Conservation (phyloP, 92 coral and sea anemone genomes). For the Phenganax subtilis region DNA sequence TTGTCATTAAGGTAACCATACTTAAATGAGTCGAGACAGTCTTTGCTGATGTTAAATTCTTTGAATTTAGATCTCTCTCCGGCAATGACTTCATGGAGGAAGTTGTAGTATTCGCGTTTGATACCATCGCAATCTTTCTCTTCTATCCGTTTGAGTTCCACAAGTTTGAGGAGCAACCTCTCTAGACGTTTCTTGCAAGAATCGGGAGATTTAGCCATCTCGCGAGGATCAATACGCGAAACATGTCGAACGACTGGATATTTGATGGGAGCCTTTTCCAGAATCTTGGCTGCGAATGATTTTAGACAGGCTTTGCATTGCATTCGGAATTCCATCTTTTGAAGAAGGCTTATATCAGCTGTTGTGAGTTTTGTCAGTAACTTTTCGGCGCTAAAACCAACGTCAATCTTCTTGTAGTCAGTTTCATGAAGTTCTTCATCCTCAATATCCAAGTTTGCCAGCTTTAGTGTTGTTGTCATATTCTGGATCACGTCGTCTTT, state of each 20-base stretch:
- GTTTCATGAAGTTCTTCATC: neutral
- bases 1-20: slow-evolving; percentile 18
- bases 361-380: slow-evolving; percentile 3
- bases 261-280: slow-evolving; percentile 10
- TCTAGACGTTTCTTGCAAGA: slow-evolving; percentile 29
- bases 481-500: slow-evolving; percentile 42
- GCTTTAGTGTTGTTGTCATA: neutral
- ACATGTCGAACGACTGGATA: slow-evolving; percentile 18
- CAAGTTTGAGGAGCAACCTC: slow-evolving; percentile 35
- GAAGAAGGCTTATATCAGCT: slow-evolving; percentile 17
- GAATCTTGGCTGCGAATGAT: slow-evolving; percentile 12
- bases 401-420: neutral
- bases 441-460: slow-evolving; percentile 3
- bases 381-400: slow-evolving; percentile 19
- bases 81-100: slow-evolving; percentile 25
- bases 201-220: slow-evolving; percentile 21
- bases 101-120: slow-evolving; percentile 28
- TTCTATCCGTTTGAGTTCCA: slow-evolving; percentile 29
- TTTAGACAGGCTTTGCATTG: slow-evolving; percentile 28
- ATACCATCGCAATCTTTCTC: slow-evolving; percentile 34
- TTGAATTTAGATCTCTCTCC: slow-evolving; percentile 32
- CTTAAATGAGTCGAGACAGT: slow-evolving; percentile 21
- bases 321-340: slow-evolving; percentile 23
- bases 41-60: slow-evolving; percentile 17
- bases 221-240: slow-evolving; percentile 32